phyloP scores from a whole-genome alignment of 2,113 vertebrate species.

The Rhodinocichla rosea region DNA sequence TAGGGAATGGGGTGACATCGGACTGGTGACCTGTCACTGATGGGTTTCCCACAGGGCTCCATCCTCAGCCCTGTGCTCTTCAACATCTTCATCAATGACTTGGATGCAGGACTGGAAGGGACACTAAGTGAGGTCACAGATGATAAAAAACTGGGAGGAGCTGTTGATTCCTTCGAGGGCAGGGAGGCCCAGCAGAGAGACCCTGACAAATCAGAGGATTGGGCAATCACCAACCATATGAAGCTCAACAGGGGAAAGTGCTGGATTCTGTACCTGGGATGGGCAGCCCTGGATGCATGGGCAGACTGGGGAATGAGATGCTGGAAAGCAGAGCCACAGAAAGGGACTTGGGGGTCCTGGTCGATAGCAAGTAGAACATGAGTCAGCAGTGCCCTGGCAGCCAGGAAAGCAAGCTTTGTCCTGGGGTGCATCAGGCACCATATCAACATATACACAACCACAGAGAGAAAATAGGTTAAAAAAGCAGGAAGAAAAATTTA shows the following conservation, averaged over 20 bases:
- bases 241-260: background rate
- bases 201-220: background rate
- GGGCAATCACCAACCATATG: background rate
- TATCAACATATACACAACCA: background rate
- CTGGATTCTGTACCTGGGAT: background rate
- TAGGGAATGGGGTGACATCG: background rate
- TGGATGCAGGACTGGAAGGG: background rate
- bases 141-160: background rate
- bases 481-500: background rate
- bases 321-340: background rate
- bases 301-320: background rate
- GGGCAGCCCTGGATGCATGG: fast-evolving
- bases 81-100: background rate
- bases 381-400: background rate
- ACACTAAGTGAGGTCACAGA: background rate
- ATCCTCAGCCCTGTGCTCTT: background rate
- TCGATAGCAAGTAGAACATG: background rate
- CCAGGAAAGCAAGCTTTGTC: background rate
- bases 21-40: background rate
- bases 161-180: background rate
- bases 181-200: background rate
- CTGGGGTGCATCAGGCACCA: background rate
- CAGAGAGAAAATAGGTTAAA: background rate
- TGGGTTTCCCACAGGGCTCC: background rate
- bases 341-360: background rate